phyloP scores from a whole-genome alignment of 92 coral and sea anemone genomes.

The Bergia sp. region DNA sequence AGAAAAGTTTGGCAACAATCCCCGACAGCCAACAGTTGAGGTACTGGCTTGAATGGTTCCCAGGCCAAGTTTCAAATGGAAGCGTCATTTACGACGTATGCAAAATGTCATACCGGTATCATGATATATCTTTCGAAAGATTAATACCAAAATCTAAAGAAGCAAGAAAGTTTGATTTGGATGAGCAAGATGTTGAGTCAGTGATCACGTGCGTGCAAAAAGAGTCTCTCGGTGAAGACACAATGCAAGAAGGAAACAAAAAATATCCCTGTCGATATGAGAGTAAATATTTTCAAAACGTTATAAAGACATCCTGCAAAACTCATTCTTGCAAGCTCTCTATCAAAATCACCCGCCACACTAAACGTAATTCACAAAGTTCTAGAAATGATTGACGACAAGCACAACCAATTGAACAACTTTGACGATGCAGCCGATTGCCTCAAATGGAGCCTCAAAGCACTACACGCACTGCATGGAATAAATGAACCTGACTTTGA shows the following conservation, averaged over 20 bases:
- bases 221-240: conserved; percentile 16
- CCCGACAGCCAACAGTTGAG: neutral
- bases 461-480: neutral
- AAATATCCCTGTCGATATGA: too few species aligned
- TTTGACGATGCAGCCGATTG: neutral
- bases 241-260: neutral
- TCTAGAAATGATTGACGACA: neutral
- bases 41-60: conserved; percentile 36
- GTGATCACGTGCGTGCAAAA: conserved; percentile 8
- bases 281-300: neutral
- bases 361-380: neutral
- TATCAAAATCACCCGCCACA: neutral
- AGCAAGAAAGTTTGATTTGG: conserved; percentile 9
- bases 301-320: conserved; percentile 7
- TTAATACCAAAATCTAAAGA: conserved; percentile 35
- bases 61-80: conserved; percentile 38
- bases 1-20: neutral
- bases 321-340: neutral
- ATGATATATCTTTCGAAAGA: conserved; percentile 3
- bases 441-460: conserved; percentile 2
- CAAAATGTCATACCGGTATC: neutral
- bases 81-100: neutral
- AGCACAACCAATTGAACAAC: neutral
- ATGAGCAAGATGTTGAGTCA: conserved; percentile 5
- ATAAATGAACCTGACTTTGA: neutral